Conservation (phyloP, 64 coral and sea anemone genomes). For the Stichodactyla helianthus region DNA sequence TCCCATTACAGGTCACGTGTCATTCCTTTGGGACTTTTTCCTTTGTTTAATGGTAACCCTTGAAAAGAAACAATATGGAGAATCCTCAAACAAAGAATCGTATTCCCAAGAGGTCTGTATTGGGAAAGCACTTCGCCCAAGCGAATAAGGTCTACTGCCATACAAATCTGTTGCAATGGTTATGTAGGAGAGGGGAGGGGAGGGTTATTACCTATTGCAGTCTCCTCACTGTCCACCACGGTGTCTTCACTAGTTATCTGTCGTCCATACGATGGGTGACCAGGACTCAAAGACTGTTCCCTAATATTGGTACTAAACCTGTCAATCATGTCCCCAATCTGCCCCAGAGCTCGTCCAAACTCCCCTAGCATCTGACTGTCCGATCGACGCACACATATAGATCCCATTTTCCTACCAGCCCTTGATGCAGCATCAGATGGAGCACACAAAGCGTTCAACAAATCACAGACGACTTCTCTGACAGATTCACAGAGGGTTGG, state of each 20-base stretch:
- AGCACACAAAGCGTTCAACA: conserved; percentile 78
- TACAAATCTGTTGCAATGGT: too few relatives aligned
- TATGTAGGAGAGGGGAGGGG: too few relatives aligned
- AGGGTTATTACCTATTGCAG: conserved; percentile 66
- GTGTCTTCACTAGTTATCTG: conserved; percentile 86
- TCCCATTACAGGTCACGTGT: too few relatives aligned
- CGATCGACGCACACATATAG: conserved; percentile 59
- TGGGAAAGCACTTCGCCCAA: too few relatives aligned
- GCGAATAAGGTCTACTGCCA: too few relatives aligned
- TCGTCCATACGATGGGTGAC: conserved; percentile 70
- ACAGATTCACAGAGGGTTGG: conserved; percentile 64
- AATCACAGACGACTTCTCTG: conserved; percentile 74
- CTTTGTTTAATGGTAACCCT: too few relatives aligned
- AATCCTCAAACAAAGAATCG: too few relatives aligned
- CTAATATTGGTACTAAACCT: conserved; percentile 62
- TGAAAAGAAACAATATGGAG: too few relatives aligned
- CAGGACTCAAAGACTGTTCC: conserved; percentile 52
- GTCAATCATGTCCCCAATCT: conserved; percentile 81
- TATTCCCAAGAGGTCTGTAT: too few relatives aligned
- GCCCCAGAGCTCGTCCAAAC: conserved; percentile 80
- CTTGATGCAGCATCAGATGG: conserved; percentile 50
- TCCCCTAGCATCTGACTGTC: conserved; percentile 90
- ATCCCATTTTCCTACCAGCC: conserved; percentile 28
- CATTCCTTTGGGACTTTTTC: too few relatives aligned
- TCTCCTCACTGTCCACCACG: conserved; percentile 85